These are phyloP conservation scores for Callosobruchus maculatus DNA, from an alignment of 2,888 invertebrate species.

Conservation along the genomic window DNA sequence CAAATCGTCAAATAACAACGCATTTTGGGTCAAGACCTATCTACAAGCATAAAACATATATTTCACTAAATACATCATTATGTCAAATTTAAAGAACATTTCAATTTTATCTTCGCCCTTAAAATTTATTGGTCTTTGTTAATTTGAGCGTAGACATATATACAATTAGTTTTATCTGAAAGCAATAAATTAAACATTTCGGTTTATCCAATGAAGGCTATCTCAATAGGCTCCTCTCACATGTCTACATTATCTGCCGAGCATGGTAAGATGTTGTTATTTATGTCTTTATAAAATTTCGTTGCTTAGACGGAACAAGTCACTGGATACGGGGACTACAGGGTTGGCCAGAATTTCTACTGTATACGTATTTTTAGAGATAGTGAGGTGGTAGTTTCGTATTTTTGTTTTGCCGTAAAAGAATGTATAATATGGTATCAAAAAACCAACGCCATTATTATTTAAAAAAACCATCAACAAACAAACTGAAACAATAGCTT, in stretches of 20 bases:
- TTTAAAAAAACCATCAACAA: too few species aligned
- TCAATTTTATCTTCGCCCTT: conserved; percentile 15
- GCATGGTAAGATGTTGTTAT: background rate
- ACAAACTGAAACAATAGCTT: too few species aligned
- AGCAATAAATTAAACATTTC: background rate
- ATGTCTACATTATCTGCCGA: background rate
- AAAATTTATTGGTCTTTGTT: conserved; percentile 19
- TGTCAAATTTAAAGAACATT: conserved; percentile 20
- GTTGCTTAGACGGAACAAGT: background rate
- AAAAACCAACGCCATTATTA: too few species aligned
- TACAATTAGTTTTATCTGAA: conserved; percentile 23
- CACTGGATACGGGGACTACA: background rate
- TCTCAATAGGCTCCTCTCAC: conserved; percentile 8
- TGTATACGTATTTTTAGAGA: too few species aligned
- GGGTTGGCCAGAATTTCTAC: background rate
- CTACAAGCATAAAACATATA: background rate
- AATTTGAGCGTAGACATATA: conserved; percentile 22
- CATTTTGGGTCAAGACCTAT: background rate
- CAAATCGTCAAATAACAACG: background rate
- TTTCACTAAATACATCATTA: conserved; percentile 8
- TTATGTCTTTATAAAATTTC: background rate
- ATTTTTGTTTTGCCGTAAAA: too few species aligned
- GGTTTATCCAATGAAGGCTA: conserved; percentile 9
- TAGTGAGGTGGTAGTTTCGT: too few species aligned
- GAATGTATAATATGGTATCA: too few species aligned